phyloP scores from a whole-genome alignment of 64 coral and sea anemone species.

The Montipora sp. region DNA sequence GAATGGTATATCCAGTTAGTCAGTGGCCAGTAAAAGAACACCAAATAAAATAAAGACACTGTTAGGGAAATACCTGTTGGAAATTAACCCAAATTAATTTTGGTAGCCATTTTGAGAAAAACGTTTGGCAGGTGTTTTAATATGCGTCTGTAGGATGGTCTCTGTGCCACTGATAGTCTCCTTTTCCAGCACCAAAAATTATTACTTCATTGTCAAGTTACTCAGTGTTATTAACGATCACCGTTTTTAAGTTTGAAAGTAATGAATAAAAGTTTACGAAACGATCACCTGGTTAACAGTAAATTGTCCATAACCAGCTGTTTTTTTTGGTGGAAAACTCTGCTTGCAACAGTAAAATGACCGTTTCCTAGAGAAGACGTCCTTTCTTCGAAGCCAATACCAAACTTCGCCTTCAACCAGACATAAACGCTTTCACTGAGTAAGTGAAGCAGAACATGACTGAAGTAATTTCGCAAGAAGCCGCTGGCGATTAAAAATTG shows the following conservation, averaged over 20 bases:
- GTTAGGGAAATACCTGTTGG: too few species aligned
- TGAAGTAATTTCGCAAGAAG: slow-evolving; percentile 24
- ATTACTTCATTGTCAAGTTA: neutral
- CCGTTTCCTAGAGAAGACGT: neutral
- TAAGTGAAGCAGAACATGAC: neutral
- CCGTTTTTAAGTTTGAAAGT: neutral
- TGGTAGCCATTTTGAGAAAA: neutral
- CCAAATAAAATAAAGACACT: too few species aligned
- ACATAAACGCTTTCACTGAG: neutral
- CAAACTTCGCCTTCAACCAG: too few species aligned
- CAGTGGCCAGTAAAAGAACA: neutral
- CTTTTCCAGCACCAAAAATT: neutral
- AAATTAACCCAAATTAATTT: neutral
- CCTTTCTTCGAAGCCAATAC: too few species aligned
- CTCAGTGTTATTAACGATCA: neutral
- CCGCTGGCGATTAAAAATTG: slow-evolving; percentile 35
- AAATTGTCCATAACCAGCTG: slow-evolving; percentile 20
- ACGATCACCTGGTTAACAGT: slow-evolving; percentile 31
- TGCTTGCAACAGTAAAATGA: neutral
- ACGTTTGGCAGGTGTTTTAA: neutral
- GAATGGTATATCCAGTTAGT: neutral
- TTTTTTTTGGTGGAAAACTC: neutral
- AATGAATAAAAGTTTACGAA: slow-evolving; percentile 9
- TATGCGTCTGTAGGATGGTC: neutral
- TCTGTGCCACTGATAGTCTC: neutral